Evolutionary conservation across 2,797 vertebrate genomes (phyloP).

Genomic region (Neosalanx taihuensis): DNA sequence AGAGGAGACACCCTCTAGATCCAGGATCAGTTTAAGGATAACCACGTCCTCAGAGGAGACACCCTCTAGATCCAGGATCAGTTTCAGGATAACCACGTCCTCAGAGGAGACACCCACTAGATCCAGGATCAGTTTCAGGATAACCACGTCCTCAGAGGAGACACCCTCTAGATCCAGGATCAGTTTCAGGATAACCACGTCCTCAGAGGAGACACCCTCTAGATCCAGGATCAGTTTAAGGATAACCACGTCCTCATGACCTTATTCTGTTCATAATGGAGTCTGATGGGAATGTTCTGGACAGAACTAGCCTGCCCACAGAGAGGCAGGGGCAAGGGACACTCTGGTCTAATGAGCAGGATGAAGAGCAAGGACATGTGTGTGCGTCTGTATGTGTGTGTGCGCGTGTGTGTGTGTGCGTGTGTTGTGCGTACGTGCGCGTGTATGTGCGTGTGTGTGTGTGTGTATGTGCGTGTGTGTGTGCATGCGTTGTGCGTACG

Average conservation of each 20-base stretch:
- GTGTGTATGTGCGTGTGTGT: conserved; percentile 5
- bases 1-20: no score
- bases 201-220: background rate
- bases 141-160: background rate
- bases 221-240: background rate
- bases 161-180: background rate
- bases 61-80: no score
- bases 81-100: no score
- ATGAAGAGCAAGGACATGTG: background rate
- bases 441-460: background rate
- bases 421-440: conserved; percentile 14
- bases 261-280: no score
- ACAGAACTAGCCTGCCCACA: background rate
- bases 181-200: background rate
- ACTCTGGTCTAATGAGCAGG: background rate
- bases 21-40: no score
- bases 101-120: no score
- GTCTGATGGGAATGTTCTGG: no score
- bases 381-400: conserved; percentile 3
- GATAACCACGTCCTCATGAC: background rate
- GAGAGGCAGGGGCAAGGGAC: background rate
- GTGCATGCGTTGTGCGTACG: background rate
- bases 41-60: no score
- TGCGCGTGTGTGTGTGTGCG: conserved; percentile 17
- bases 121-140: no score